phyloP scores from a whole-genome alignment of 2,797 vertebrate species.

The Sternarchorhynchus goeldii region DNA sequence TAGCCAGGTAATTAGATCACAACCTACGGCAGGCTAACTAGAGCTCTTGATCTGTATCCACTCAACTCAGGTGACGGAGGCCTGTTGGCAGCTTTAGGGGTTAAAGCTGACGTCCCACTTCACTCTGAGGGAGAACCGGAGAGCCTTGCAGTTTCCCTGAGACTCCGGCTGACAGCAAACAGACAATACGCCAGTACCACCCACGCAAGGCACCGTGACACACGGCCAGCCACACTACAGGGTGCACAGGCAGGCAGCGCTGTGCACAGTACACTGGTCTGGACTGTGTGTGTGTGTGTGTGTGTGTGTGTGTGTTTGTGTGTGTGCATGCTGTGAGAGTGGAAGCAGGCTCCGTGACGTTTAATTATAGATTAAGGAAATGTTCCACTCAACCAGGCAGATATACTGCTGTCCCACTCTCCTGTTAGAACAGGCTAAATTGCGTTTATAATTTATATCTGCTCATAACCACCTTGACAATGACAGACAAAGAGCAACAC shows the following conservation, averaged over 20 bases:
- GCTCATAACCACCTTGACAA: neutral
- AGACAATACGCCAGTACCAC: neutral
- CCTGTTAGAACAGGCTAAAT: constrained; percentile 1
- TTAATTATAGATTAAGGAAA: constrained; percentile 29
- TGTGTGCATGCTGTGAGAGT: constrained; percentile 19
- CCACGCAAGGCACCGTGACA: neutral
- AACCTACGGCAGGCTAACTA: neutral
- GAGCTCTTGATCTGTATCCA: neutral
- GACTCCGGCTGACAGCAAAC: constrained; percentile 7
- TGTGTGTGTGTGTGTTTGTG: constrained; percentile 12
- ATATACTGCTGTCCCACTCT: constrained; percentile 8
- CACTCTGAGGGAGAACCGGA: neutral
- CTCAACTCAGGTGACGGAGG: neutral
- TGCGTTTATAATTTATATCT: constrained; percentile 18
- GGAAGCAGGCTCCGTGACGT: constrained; percentile 28
- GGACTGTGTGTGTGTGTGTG: constrained; percentile 6
- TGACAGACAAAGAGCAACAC: neutral
- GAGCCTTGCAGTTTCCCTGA: neutral
- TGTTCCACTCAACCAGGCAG: neutral
- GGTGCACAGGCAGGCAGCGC: neutral
- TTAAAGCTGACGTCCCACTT: neutral
- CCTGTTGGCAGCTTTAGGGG: neutral
- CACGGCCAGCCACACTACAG: neutral
- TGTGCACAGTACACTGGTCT: constrained; percentile 4
- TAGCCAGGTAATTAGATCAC: constrained; percentile 16